Conservation (phyloP, 2,888 invertebrate species). For the Onthophagus sagittarius region DNA sequence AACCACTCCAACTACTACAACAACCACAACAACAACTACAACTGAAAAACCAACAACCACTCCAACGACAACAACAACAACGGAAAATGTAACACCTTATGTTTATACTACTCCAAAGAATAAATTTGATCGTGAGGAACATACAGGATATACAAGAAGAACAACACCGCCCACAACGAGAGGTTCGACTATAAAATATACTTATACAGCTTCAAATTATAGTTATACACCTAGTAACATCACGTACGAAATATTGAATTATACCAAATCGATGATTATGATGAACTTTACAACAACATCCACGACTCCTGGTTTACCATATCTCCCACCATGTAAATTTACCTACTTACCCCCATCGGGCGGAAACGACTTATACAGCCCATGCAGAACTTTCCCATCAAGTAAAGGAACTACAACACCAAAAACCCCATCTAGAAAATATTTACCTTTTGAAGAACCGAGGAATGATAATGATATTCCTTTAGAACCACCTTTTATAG, state of each 20-base stretch:
- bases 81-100: not conserved
- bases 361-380: not conserved
- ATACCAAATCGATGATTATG: not conserved
- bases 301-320: not conserved
- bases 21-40: not conserved
- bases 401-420: not conserved
- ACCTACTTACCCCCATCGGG: not conserved
- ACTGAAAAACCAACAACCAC: not conserved
- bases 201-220: not conserved
- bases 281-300: not conserved
- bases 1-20: not conserved
- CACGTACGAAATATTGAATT: not conserved
- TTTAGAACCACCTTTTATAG: not conserved
- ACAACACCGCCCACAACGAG: not conserved
- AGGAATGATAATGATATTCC: not conserved
- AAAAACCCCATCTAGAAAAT: not conserved
- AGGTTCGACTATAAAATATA: not conserved
- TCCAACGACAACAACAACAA: not conserved
- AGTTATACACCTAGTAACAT: not conserved
- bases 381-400: not conserved
- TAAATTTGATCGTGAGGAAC: not conserved
- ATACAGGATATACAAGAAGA: not conserved
- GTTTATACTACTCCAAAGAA: not conserved
- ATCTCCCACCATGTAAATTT: slow-evolving; percentile 6
- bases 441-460: not conserved